Percentiles rank a stretch among this genome's conserved stretches.
phyloP scores from a whole-genome alignment of 2,797 vertebrate species.

The Trachurus trachurus region DNA sequence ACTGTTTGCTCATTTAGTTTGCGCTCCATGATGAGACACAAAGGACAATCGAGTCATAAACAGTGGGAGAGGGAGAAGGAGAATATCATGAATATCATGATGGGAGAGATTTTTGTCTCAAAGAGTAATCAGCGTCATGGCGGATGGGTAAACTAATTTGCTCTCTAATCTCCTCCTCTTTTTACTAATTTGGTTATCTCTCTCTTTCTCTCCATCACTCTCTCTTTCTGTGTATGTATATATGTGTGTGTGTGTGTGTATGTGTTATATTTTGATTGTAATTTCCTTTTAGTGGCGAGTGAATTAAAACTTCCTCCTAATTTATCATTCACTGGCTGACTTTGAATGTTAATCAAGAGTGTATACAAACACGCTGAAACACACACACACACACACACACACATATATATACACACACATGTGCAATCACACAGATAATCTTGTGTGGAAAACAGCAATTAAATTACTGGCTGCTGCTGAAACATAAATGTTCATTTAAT shows the following conservation, averaged over 20 bases:
- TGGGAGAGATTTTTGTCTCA: conserved; percentile 64
- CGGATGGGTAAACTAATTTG: conserved; percentile 73
- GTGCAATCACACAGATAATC: conserved; percentile 41
- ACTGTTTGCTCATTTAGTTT: conserved; percentile 26
- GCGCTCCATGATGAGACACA: conserved; percentile 28
- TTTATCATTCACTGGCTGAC: conserved; percentile 64
- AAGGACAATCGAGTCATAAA: conserved; percentile 44
- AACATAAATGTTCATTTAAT: conserved; percentile 47
- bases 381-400: conserved; percentile 23
- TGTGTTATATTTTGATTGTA: conserved; percentile 46
- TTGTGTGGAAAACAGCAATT: conserved; percentile 49
- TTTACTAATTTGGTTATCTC: conserved; percentile 67
- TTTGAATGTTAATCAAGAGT: conserved; percentile 66
- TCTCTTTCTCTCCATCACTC: not conserved
- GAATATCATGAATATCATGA: conserved; percentile 54
- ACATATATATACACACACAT: conserved; percentile 12
- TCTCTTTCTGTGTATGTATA: not conserved
- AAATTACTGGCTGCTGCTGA: conserved; percentile 20
- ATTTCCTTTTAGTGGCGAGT: conserved; percentile 54
- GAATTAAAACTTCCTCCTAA: conserved; percentile 71
- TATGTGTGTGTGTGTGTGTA: conserved; percentile 17
- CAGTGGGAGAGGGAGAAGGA: conserved; percentile 8
- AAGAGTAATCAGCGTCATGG: conserved; percentile 71
- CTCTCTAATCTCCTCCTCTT: conserved; percentile 68
- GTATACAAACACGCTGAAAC: conserved; percentile 41